Conservation (phyloP, 1,140 invertebrate genomes). For the Octopus bimaculoides region DNA sequence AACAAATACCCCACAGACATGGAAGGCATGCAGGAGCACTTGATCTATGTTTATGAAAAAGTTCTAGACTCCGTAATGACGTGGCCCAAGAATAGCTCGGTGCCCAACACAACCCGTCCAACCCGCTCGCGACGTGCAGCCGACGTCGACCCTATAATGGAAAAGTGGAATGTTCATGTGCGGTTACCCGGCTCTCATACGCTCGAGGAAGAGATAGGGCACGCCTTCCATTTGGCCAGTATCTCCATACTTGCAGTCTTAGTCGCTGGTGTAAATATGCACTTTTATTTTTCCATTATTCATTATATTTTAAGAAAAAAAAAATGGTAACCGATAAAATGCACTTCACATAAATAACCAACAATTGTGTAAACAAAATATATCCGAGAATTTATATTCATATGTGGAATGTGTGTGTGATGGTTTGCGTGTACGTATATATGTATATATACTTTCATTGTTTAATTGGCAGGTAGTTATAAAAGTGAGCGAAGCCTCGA, state of each 20-base stretch:
- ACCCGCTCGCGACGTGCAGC: background rate
- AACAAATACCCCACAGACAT: constrained; percentile 23
- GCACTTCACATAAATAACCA: background rate
- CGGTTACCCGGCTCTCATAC: constrained; percentile 16
- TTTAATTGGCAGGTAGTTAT: too few relatives aligned
- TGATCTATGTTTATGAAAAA: constrained; percentile 21
- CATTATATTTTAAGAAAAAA: background rate
- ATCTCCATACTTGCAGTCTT: constrained; percentile 38
- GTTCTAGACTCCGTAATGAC: constrained; percentile 22
- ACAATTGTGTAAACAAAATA: too few relatives aligned
- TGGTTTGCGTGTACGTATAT: too few relatives aligned
- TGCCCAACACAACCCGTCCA: constrained; percentile 10
- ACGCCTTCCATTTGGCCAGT: constrained; percentile 42
- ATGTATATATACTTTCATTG: too few relatives aligned
- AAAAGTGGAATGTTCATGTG: background rate
- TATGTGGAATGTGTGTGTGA: too few relatives aligned
- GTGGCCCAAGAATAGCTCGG: constrained; percentile 16
- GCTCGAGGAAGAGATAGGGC: constrained; percentile 32
- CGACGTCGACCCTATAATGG: background rate
- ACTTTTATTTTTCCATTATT: background rate
- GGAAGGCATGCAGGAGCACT: constrained; percentile 15
- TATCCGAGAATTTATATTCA: too few relatives aligned
- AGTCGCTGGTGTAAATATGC: constrained; percentile 31
- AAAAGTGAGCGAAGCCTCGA: too few relatives aligned
- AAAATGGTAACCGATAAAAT: background rate